A percentile compares a stretch with the other conserved stretches of the same genome.
Evolutionary conservation across 2,888 invertebrate species (phyloP).

Genomic region (Metacarcinus magister): DNA sequence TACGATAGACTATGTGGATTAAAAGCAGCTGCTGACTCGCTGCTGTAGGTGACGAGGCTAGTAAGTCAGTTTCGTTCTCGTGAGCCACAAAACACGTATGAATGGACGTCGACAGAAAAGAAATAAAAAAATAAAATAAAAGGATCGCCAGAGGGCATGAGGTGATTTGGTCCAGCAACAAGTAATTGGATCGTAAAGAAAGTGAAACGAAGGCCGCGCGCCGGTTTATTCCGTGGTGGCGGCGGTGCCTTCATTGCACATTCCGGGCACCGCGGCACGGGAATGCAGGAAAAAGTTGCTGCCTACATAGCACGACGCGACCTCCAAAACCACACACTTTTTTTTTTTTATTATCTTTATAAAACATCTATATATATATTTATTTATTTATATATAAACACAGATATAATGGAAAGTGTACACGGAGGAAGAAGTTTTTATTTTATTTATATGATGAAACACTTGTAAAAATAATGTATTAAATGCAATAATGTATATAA

Average conservation of each 20-base stretch:
- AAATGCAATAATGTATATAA: too few relatives aligned
- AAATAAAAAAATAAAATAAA: background rate
- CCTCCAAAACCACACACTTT: background rate
- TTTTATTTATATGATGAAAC: too few relatives aligned
- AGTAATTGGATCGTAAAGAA: background rate
- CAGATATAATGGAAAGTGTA: background rate
- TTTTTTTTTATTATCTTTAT: background rate
- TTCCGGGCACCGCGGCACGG: background rate
- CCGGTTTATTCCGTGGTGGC: background rate
- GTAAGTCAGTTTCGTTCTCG: background rate
- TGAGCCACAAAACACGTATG: background rate
- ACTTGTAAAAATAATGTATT: too few relatives aligned
- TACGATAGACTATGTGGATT: too few relatives aligned
- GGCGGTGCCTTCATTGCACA: background rate
- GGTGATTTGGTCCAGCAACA: conserved; percentile 2
- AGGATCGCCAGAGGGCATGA: background rate
- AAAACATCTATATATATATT: background rate
- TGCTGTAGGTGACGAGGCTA: background rate
- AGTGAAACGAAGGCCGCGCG: background rate
- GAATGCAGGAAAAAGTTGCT: conserved; percentile 2
- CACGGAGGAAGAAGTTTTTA: background rate
- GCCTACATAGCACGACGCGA: background rate
- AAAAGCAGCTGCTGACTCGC: background rate
- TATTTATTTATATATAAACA: background rate
- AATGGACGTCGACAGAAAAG: too few relatives aligned